Evolutionary conservation across 53 echinoderm and acorn worm genomes (phyloP).

Genomic region (Apostichopus leukothele): DNA sequence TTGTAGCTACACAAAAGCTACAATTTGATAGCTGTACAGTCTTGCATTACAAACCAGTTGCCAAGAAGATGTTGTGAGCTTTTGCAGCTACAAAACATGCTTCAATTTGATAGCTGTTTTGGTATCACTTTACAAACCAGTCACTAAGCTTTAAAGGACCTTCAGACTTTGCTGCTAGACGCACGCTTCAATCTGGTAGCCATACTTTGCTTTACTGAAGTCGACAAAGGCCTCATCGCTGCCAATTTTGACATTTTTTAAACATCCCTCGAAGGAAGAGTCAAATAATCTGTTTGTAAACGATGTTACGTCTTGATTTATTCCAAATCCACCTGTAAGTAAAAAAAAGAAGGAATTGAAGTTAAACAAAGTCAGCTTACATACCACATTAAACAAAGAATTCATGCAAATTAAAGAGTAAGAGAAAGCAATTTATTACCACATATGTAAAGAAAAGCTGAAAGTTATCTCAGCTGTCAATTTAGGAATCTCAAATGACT

Average conservation of each 20-base stretch:
- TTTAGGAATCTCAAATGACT: too few species aligned
- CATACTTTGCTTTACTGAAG: slow-evolving; percentile 34
- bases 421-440: too few species aligned
- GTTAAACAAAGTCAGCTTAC: neutral
- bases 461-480: too few species aligned
- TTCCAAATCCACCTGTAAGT: slow-evolving; percentile 65
- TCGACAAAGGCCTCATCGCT: slow-evolving; percentile 13
- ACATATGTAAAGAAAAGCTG: too few species aligned
- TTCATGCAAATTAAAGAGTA: too few species aligned
- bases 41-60: too few species aligned
- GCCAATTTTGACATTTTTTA: slow-evolving; percentile 46
- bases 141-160: too few species aligned
- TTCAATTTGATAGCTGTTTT: too few species aligned
- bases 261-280: slow-evolving; percentile 51
- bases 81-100: too few species aligned
- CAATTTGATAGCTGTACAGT: neutral
- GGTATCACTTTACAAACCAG: too few species aligned
- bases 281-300: slow-evolving; percentile 48
- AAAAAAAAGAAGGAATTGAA: neutral
- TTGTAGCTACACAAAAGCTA: neutral
- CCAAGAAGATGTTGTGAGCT: too few species aligned
- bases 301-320: slow-evolving; percentile 22
- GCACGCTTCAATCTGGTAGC: neutral
- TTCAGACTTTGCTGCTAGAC: neutral
- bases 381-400: neutral